Evolutionary conservation across 2,888 invertebrate species (phyloP).

Genomic region (Globia sparganii): DNA sequence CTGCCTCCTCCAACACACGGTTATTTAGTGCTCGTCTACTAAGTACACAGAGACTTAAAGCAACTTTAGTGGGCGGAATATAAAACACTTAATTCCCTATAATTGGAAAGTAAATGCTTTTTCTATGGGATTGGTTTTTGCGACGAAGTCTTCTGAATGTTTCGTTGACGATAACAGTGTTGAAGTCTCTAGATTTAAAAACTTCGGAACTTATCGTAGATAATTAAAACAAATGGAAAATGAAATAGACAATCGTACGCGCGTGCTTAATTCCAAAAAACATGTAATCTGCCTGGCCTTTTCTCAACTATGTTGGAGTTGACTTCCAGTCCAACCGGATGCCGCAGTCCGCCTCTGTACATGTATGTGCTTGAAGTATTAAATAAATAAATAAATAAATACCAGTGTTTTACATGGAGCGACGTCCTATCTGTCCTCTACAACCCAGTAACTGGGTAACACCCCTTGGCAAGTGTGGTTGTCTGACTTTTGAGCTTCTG

Average conservation of each 20-base stretch:
- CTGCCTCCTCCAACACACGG: slow-evolving; percentile 5
- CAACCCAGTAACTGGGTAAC: not conserved
- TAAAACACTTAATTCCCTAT: slow-evolving; percentile 26
- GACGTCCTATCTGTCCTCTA: not conserved
- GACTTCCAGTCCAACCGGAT: not conserved
- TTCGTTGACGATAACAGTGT: slow-evolving; percentile 1
- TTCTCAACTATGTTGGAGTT: not conserved
- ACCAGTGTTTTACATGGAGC: not conserved
- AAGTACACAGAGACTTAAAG: slow-evolving; percentile 1
- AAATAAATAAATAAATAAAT: too few relatives aligned
- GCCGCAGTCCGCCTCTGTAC: too few relatives aligned
- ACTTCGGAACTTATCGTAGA: not conserved
- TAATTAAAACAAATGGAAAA: not conserved
- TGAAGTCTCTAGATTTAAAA: not conserved
- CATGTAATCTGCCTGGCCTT: not conserved
- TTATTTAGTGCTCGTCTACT: slow-evolving; percentile 24
- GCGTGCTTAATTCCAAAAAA: too few relatives aligned
- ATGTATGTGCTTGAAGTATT: too few relatives aligned
- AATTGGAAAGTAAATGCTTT: slow-evolving; percentile 43
- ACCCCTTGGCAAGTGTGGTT: not conserved
- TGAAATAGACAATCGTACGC: not conserved
- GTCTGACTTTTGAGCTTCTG: not conserved
- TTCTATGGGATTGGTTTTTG: slow-evolving; percentile 13
- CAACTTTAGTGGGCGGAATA: slow-evolving; percentile 17
- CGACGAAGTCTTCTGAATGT: slow-evolving; percentile 7